Base-by-base conservation (phyloP, 2,888 invertebrate genomes). In the Diplolepis rosae region DNA sequence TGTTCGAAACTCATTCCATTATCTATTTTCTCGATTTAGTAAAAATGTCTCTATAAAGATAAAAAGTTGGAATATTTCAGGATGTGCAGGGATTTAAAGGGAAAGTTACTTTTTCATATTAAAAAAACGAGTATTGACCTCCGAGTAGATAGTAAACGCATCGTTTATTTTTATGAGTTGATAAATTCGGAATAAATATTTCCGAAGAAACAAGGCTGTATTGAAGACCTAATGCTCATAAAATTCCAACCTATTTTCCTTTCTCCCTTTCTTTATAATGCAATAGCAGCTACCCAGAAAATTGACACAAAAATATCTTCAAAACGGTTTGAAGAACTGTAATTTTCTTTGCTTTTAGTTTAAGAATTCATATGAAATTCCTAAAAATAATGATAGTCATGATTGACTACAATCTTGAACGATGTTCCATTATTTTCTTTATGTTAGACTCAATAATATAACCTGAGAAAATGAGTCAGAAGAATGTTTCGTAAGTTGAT, bases 111-210 rank as follows among this genome's bases (percentile, higher is more conserved):
- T 61, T 35, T 39, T 61, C 39, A 39, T 24, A n/a, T n/a, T n/a
- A n/a, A n/a, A 18, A 11, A 39, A 24, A 61, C n/a, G 39, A 39
- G 39, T 39, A 24, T 39, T 56, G 32, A 35, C 32, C 35, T 35
- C 22, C 13, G 15, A 56, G n/a, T 7, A 54, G 30, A 15, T 54
- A n/a, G n/a, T n/a, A n/a, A 61, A 39, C n/a, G 18, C 39, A 35
- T 35, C n/a, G 35, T 61, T 15, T 54, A 24, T 61, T 24, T 4
- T 61, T 61, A 61, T 39, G 39, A 61, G 61, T 39, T 61, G 24
- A 61, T 61, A 61, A 61, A 61, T n/a, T 39, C 61, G n/a, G n/a
- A 61, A 61, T 61, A 35, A 61, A 61, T 61, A 61, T 61, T 61
- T 61, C 35, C 39, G 61, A 61, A 39, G 39, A 61, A 61, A 61